Evolutionary conservation across 2,888 invertebrate species (phyloP).

Genomic region (Belgica antarctica): DNA sequence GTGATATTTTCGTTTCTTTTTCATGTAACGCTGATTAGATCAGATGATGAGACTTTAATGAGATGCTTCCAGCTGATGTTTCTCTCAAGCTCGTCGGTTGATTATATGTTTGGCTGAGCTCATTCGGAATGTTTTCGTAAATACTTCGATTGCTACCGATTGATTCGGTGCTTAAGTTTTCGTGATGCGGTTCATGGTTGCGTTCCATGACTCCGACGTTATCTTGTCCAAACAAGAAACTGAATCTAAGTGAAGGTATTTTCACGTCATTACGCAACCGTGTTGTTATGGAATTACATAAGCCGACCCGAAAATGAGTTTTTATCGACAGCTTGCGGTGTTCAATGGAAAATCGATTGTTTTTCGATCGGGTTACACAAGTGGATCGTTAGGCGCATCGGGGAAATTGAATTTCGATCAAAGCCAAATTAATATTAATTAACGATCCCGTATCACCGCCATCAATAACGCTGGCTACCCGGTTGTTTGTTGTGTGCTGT

Average conservation of each 20-base stretch:
- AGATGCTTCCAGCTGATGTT: slow-evolving; percentile 2
- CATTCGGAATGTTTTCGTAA: too few species aligned
- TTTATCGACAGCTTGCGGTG: too few species aligned
- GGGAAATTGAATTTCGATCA: slow-evolving; percentile 15
- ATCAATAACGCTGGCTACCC: neutral
- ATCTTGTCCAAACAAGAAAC: neutral
- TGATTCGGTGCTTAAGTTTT: neutral
- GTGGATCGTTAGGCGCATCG: neutral
- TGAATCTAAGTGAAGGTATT: neutral
- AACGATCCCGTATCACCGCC: slow-evolving; percentile 1
- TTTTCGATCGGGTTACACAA: neutral
- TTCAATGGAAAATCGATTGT: neutral
- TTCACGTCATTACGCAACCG: neutral
- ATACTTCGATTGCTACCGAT: too few species aligned
- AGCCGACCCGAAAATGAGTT: neutral
- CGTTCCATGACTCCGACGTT: neutral
- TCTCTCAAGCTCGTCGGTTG: too few species aligned
- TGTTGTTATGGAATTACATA: neutral
- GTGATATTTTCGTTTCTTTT: neutral
- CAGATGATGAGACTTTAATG: neutral
- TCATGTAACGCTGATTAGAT: neutral
- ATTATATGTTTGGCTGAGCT: too few species aligned
- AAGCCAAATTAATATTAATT: slow-evolving; percentile 6
- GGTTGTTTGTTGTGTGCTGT: neutral
- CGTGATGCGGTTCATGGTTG: neutral